Evolutionary conservation across 1,140 invertebrate genomes (phyloP).

Genomic region (Heliconius nattereri): DNA sequence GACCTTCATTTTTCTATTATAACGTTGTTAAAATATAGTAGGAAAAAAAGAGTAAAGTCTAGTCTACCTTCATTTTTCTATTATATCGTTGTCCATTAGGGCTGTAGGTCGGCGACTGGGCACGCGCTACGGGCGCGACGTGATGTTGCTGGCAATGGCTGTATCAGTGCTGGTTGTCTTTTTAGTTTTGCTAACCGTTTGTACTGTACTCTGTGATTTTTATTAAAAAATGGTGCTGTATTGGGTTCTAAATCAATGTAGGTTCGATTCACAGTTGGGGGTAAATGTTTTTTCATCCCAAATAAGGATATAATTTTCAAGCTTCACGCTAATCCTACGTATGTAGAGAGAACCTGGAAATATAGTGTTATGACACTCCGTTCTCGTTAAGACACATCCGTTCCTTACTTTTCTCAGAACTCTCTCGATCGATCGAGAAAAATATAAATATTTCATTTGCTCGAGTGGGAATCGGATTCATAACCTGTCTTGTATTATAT

Average conservation of each 20-base stretch:
- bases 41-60: background rate
- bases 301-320: no score
- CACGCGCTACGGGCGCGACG: background rate
- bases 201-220: background rate
- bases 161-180: background rate
- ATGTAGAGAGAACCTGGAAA: no score
- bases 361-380: no score
- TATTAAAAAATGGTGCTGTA: background rate
- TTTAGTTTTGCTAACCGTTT: background rate
- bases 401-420: no score
- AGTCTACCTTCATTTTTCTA: slow-evolving; percentile 11
- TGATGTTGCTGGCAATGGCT: slow-evolving; percentile 5
- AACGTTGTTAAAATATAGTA: background rate
- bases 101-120: background rate
- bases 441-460: no score
- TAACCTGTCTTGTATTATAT: no score
- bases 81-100: slow-evolving; percentile 3
- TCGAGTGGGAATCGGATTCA: no score
- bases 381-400: no score
- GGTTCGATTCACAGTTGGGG: background rate
- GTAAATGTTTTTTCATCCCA: no score
- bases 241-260: background rate
- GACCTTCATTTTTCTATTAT: no score
- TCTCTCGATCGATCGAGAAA: no score
- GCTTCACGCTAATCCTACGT: no score